Evolutionary conservation across 2,113 vertebrate genomes (phyloP), one percentile per base, ranked within the genome.

Genomic region (Rhabdornis inornatus): DNA sequence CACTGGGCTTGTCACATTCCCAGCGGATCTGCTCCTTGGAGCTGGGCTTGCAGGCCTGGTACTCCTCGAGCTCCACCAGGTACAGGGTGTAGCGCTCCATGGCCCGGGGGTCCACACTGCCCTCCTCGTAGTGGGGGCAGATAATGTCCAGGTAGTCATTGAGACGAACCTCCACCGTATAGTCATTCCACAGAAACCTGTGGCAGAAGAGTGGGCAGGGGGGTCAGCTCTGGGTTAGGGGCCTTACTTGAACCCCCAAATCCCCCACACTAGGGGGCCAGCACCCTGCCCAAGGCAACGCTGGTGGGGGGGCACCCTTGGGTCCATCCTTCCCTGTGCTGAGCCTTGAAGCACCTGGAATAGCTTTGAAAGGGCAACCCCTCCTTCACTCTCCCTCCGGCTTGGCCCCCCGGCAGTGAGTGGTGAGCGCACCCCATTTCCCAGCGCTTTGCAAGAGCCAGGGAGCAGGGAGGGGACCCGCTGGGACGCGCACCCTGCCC

Each of bases 121-220:
- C 97, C 14, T 97, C 98, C 92, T 98, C 94, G 3, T 99, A 99
- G 91, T 99, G 99, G 0, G 99, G 99, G 90, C 99, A 99, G 97
- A 99, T 96, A 91, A 99, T 99, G 95, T 99, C 99, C 97, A 99
- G 96, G 94, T 99, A 99, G 96, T 99, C 99, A 0, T 99, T 99
- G 63, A 99, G 98, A 10, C 30, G 97, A 42, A 99, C 99, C 8
- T 98, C 96, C 25, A 99, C 98, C 0, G 97, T 97, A 95, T 99
- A 99, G 49, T 99, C 98, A 1, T 98, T 97, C 94, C 83, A 95
- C 57, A 97, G 94, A 83, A 99, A 99, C 91, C 99, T 99, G 95
- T 8, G 37, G 13, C 24, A 14, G 24, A 30, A 37, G 12, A 13
- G 40, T 19, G 76, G 49, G 47, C 15, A 1, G 10, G 31, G 45